Evolutionary conservation across 2,888 invertebrate genomes (phyloP), one percentile per base, ranked within the genome.

Genomic region (Sylvicola cinctus): DNA sequence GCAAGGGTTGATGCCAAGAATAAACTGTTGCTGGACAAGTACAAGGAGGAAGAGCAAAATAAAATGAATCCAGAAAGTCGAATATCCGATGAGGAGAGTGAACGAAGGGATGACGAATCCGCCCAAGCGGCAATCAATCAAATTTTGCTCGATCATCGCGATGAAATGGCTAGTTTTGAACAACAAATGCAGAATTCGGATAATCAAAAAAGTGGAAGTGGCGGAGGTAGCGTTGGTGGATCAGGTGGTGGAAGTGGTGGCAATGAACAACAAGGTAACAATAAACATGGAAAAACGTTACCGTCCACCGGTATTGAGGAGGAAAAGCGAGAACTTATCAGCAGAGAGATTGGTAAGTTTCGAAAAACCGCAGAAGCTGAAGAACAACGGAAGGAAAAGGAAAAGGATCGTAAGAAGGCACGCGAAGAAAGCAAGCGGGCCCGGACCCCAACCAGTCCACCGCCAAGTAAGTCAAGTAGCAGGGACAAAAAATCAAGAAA

Each of bases 1-100:
- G 95, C 93, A 17, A 85, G 90, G 62, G 91, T 93, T 16, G 96
- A 96, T 62, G 88, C 91, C 39, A 96, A 96, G 67, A 91, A 93
- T 48, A 88, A 90, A 66, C 77, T 81, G 38, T 72, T 88, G 40
- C 68, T 96, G 43, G 91, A 93, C 55, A 83, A 87, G 41, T 95
- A 87, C 58, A 88, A 88, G 66, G 78, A 80, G 42, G 72, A 74
- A 48, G 65, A 70, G 50, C 53, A 44, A 66, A 67, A 32, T 51
- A 65, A 25, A 64, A 67, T 39, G 72, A 72, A 25, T 8, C 8
- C 44, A 63, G 62, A 41, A 57, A 52, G 10, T 53, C 57, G 30
- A 49, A 52, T 4, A 65, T 66, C 37, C 67, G 68, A 41, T 74
- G 84, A 85, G 58, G 77, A 76, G 41, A 68, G 70, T 41, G 78